Evolutionary conservation across 2,888 invertebrate genomes (phyloP).

Genomic region (Cacoxenus indagator): DNA sequence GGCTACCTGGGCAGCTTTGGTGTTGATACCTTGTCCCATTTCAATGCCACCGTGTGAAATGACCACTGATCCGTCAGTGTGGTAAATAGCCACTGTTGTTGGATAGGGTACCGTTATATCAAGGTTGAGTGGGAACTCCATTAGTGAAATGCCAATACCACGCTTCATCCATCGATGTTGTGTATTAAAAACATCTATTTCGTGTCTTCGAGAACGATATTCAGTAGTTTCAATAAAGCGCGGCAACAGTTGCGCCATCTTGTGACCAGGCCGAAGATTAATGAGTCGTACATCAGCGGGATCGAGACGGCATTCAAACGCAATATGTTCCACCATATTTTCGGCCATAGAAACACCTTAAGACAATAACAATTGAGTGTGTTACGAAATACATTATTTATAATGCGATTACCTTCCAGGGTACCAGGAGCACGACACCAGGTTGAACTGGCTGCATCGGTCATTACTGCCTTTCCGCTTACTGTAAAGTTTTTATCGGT

Average conservation of each 20-base stretch:
- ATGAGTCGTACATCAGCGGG: conserved; percentile 73
- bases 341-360: conserved; percentile 74
- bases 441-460: conserved; percentile 78
- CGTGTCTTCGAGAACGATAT: conserved; percentile 73
- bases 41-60: conserved; percentile 80
- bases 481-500: conserved; percentile 75
- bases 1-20: conserved; percentile 81
- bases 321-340: conserved; percentile 77
- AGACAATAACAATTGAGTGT: background rate
- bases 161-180: conserved; percentile 81
- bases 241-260: conserved; percentile 71
- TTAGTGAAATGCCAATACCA: conserved; percentile 78
- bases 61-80: conserved; percentile 78
- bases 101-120: conserved; percentile 72
- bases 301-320: conserved; percentile 72
- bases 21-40: conserved; percentile 79
- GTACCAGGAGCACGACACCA: conserved; percentile 76
- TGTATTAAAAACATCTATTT: conserved; percentile 76
- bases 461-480: conserved; percentile 77
- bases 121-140: conserved; percentile 74
- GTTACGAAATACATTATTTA: background rate
- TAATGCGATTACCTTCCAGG: conserved; percentile 71
- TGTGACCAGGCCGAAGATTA: conserved; percentile 71
- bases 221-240: conserved; percentile 73
- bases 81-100: conserved; percentile 77